Evolutionary conservation across 2,888 invertebrate species (phyloP).

Genomic region (Suillia variegata): DNA sequence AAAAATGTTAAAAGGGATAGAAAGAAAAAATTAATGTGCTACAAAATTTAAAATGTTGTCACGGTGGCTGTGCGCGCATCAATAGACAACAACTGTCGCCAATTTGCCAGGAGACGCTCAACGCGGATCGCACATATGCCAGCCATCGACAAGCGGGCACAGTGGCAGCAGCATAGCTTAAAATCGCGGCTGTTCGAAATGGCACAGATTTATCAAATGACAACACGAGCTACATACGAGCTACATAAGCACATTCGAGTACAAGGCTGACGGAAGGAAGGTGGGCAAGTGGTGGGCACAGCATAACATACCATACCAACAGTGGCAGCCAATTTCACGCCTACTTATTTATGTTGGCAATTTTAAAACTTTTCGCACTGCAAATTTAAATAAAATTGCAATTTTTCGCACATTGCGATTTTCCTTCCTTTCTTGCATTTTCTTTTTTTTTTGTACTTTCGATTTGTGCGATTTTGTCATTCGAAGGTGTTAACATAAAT

Average conservation of each 20-base stretch:
- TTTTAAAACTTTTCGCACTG: constrained; percentile 26
- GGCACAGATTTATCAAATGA: constrained; percentile 53
- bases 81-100: constrained; percentile 59
- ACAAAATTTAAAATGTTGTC: constrained; percentile 58
- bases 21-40: constrained; percentile 46
- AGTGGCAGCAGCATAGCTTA: constrained; percentile 20
- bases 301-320: too few species aligned
- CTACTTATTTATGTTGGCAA: constrained; percentile 49
- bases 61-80: constrained; percentile 55
- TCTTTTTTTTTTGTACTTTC: too few species aligned
- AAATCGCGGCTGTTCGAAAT: constrained; percentile 52
- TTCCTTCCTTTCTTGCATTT: neutral
- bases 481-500: constrained; percentile 3
- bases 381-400: constrained; percentile 56
- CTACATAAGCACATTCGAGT: neutral
- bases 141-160: constrained; percentile 19
- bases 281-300: neutral
- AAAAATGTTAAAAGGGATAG: constrained; percentile 46
- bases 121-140: constrained; percentile 25
- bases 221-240: neutral
- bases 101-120: constrained; percentile 30
- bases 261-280: neutral
- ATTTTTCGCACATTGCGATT: constrained; percentile 45
- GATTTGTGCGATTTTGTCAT: constrained; percentile 13
- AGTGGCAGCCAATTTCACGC: constrained; percentile 51